Percentiles rank a stretch among this genome's conserved stretches.
These are phyloP conservation scores for Coendou prehensilis DNA, from an alignment of 2,797 vertebrate genomes.

Conservation along the genomic window DNA sequence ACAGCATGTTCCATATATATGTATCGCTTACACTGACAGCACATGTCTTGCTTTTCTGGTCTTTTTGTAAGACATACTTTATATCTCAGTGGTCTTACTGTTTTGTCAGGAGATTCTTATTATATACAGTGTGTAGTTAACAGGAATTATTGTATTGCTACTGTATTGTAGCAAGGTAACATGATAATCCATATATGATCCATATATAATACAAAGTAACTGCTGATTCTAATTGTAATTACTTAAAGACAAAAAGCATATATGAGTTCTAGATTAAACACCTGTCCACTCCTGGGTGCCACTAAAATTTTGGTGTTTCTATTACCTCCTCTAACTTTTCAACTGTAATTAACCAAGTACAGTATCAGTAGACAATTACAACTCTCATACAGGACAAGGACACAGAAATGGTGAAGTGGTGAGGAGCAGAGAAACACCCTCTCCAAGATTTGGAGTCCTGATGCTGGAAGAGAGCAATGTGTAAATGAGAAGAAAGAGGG, in stretches of 20 bases:
- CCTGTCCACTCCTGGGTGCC: background rate
- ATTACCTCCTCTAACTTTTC: background rate
- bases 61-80: too few relatives aligned
- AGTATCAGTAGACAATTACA: background rate
- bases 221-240: background rate
- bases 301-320: constrained; percentile 2
- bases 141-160: too few relatives aligned
- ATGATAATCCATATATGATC: background rate
- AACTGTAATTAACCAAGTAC: background rate
- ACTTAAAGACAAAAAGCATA: background rate
- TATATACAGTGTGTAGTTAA: too few relatives aligned
- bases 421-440: background rate
- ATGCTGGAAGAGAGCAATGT: background rate
- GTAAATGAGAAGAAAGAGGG: background rate
- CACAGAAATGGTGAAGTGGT: background rate
- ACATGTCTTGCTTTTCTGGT: too few relatives aligned
- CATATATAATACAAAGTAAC: background rate
- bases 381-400: background rate
- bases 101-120: too few relatives aligned
- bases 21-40: too few relatives aligned
- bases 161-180: background rate
- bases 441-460: background rate
- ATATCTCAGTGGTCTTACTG: too few relatives aligned
- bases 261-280: constrained; percentile 8
- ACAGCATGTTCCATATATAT: too few relatives aligned